Conservation (phyloP, 2,888 invertebrate genomes). For the Drosophila emarginata region DNA sequence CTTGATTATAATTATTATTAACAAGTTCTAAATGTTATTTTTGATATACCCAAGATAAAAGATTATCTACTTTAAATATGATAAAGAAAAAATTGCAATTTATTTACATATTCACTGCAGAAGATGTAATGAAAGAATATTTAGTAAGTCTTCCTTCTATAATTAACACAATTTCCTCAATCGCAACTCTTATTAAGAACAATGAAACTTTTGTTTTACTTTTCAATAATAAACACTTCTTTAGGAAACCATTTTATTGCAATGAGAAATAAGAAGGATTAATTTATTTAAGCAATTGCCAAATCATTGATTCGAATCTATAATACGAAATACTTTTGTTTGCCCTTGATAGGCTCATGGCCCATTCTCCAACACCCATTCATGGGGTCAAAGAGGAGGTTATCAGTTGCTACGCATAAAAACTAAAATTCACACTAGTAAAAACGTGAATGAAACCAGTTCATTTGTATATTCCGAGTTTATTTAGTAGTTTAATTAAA, state of each 20-base stretch:
- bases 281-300: background rate
- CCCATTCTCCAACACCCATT: background rate
- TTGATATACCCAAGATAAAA: too few species aligned
- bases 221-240: background rate
- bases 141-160: too few species aligned
- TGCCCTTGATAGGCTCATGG: background rate
- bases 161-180: background rate
- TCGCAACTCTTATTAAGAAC: background rate
- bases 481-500: constrained; percentile 21
- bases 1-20: too few species aligned
- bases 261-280: background rate
- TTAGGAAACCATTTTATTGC: background rate
- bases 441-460: constrained; percentile 39
- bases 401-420: background rate
- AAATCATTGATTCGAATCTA: background rate
- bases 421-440: constrained; percentile 9
- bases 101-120: too few species aligned
- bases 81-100: too few species aligned
- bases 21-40: too few species aligned
- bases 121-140: too few species aligned
- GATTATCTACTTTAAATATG: too few species aligned
- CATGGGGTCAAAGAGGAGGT: background rate
- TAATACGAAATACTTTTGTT: background rate
- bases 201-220: background rate
- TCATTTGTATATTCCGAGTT: constrained; percentile 20